Base-by-base conservation (phyloP, 2,888 invertebrate genomes). In the Magallana nippona region DNA sequence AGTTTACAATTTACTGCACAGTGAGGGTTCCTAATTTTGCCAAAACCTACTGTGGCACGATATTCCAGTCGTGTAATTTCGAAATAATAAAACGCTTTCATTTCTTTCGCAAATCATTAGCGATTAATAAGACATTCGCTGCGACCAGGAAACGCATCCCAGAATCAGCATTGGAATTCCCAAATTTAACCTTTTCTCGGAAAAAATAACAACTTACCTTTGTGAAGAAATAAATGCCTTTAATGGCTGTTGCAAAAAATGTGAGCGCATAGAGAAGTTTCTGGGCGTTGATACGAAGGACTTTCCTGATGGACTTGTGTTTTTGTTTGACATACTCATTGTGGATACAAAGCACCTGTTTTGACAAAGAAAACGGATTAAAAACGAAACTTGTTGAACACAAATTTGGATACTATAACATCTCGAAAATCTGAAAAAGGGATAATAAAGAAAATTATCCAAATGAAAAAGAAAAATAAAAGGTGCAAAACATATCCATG, bases 141-240 rank as follows among this genome's bases (percentile, higher is more conserved):
- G 44, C 44, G 3, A 5, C 44, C 5, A 5, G 44, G 5, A 44
- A 44, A 44, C 44, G 5, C 5, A 44, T 44, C 8, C 5, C 10
- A 44, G 44, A 44, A 44, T 44, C 44, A 44, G 44, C 44, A 44
- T 44, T 44, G 44, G 44, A 44, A 0, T 44, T 44, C 44, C 44
- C 44, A 44, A 44, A 0, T 5, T n/a, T n/a, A n/a, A 60, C 0
- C n/a, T 1, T 60, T 8, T n/a, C 17, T 17, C 10, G 60, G 0
- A n/a, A 11, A n/a, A 60, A 60, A 60, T 11, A n/a, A 1, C 19
- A 56, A 11, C 81, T 71, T 80, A 90, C 90, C 86, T 86, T 87
- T 56, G 88, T 85, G 79, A 89, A 88, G 86, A 89, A 90, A 81
- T 88, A 90, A 27, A 87, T 83, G 22, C 88, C 88, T 78, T 88